These are phyloP conservation scores for Alviniconcha strummeri DNA, from an alignment of 2,888 invertebrate genomes.

Conservation along the genomic window DNA sequence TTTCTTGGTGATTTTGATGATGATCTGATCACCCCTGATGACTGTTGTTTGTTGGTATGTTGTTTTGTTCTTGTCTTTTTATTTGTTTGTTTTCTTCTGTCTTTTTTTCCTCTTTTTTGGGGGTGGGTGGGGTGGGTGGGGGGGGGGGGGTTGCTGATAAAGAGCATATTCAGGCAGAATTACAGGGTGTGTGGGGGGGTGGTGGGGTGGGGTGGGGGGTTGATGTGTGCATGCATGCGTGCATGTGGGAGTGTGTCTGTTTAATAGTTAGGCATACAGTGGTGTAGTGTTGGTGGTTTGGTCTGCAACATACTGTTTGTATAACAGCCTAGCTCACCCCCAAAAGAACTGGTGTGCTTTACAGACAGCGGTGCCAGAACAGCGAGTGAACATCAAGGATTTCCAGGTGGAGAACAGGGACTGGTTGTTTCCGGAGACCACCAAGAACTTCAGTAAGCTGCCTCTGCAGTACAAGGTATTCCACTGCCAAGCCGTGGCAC, in stretches of 20 bases:
- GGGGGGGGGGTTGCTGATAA: too few species aligned
- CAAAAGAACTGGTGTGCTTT: conserved; percentile 4
- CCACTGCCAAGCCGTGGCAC: too few species aligned
- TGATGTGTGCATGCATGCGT: not conserved
- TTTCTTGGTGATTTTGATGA: not conserved
- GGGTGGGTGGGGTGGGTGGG: too few species aligned
- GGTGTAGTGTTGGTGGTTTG: too few species aligned
- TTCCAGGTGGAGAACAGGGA: conserved; percentile 56
- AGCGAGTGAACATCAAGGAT: conserved; percentile 61
- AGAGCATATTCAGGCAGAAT: not conserved
- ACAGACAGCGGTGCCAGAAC: conserved; percentile 57
- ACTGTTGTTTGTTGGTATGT: not conserved
- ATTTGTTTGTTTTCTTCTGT: too few species aligned
- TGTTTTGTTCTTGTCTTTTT: not conserved
- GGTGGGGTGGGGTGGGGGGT: too few species aligned
- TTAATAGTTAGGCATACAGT: not conserved
- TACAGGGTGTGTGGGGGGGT: too few species aligned
- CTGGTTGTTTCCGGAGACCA: conserved; percentile 72
- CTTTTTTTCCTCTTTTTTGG: too few species aligned
- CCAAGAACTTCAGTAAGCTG: conserved; percentile 71
- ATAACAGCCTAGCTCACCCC: too few species aligned
- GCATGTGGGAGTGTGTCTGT: not conserved
- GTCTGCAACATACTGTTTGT: too few species aligned
- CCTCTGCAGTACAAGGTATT: conserved; percentile 70
- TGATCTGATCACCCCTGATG: not conserved